Base-by-base conservation (phyloP, 2,113 vertebrate genomes). In the Neogale vison region DNA sequence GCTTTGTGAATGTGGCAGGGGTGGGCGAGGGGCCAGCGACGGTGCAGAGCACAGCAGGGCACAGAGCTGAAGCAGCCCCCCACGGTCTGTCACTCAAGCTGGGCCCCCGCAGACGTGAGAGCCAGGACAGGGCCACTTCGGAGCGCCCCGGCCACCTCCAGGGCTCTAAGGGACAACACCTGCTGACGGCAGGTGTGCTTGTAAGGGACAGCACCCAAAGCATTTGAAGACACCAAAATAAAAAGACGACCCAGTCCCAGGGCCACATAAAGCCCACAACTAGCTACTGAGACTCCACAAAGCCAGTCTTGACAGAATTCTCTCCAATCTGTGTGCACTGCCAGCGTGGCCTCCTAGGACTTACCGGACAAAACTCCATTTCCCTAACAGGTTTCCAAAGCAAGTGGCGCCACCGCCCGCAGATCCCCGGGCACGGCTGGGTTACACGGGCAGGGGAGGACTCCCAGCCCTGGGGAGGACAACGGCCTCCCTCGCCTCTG, bases 321-420 rank as follows among this genome's bases (percentile, higher is more conserved):
- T 45, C n/a, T 88, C 3, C 21, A 55, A 31, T 23, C 29, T 52
- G 42, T 1, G 29, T 14, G 39, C 61, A 21, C 3, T 1, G n/a
- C 74, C 59, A 39, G 12, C 13, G 63, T 18, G 61, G 50, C 31
- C 65, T 36, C 39, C 36, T 29, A 63, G 12, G n/a, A 20, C 7
- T 36, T 20, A 13, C 1, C 0, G 29, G 34, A 12, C 36, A 61
- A 26, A 47, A 18, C 36, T 21, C 29, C 29, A 42, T 39, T 18
- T 77, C 11, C 50, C 85, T 29, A 71, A 29, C 47, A 6, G 1
- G 12, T 15, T 20, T 20, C 55, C 10, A 36, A 82, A 39, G 31
- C 24, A 71, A 1, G 2, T 9, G 31, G 20, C 7, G 3, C 74
- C 1, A 13, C 11, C 0, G 1, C 11, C 39, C 42, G 4, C 83